phyloP scores from a whole-genome alignment of 2,113 vertebrate genomes.

The Oncorhynchus masou region DNA sequence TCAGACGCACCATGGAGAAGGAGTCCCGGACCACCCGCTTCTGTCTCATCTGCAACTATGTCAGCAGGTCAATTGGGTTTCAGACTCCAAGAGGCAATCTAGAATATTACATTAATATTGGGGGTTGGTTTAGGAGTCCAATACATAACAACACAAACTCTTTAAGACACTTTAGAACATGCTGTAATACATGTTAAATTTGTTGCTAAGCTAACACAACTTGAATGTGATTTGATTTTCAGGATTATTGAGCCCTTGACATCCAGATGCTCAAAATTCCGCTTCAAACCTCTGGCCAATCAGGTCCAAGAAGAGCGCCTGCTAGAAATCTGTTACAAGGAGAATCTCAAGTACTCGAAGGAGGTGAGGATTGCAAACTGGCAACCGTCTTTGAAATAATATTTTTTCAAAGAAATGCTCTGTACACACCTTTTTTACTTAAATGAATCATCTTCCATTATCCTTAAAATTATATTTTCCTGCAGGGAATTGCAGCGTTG shows the following conservation, averaged over 20 bases:
- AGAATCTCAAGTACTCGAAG: constrained; percentile 84
- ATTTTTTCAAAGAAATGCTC: too few relatives aligned
- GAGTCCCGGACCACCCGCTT: constrained; percentile 95
- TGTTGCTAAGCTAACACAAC: too few relatives aligned
- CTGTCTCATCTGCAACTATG: constrained; percentile 98
- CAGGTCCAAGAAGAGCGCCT: constrained; percentile 84
- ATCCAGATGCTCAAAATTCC: constrained; percentile 97
- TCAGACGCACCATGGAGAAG: constrained; percentile 96
- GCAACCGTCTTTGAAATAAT: background rate
- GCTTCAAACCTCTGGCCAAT: constrained; percentile 92
- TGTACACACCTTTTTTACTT: background rate
- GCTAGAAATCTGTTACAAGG: constrained; percentile 84
- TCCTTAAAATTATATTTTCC: background rate
- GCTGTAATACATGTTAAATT: too few relatives aligned
- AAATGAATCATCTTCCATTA: background rate
- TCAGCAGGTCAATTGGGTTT: constrained; percentile 82
- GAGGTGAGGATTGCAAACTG: constrained; percentile 75
- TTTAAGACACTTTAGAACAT: too few relatives aligned
- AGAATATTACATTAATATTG: too few relatives aligned
- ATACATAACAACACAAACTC: too few relatives aligned
- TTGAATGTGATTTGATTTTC: constrained; percentile 31
- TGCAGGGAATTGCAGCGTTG: constrained; percentile 83
- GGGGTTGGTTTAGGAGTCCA: too few relatives aligned
- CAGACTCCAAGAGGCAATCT: too few relatives aligned
- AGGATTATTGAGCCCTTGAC: constrained; percentile 98